Percentiles rank a stretch among this genome's conserved stretches.
These are phyloP conservation scores for Equus quagga DNA, from an alignment of 2,113 vertebrate genomes.

Conservation along the genomic window DNA sequence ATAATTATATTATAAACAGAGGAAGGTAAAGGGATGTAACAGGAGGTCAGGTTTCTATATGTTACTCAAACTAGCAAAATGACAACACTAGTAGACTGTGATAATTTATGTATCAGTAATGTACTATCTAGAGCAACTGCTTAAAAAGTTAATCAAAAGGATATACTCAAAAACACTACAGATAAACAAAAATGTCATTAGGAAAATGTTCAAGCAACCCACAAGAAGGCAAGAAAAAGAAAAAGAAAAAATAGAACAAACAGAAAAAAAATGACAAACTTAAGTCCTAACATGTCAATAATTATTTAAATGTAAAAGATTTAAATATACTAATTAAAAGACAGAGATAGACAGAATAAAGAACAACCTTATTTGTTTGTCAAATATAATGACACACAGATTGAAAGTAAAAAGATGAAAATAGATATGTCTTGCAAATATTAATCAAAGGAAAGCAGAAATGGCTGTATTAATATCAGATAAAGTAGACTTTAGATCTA, in stretches of 20 bases:
- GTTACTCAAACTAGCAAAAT: neutral
- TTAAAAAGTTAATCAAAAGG: neutral
- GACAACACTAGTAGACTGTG: neutral
- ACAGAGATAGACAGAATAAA: neutral
- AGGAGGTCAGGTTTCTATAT: neutral
- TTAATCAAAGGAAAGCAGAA: neutral
- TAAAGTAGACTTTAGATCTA: neutral
- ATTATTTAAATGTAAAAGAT: neutral
- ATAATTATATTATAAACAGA: neutral
- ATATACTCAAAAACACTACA: neutral
- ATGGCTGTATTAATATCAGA: neutral
- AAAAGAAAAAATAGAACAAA: neutral
- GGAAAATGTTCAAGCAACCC: neutral
- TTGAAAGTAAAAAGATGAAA: neutral
- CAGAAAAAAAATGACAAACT: neutral
- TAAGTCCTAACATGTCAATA: neutral
- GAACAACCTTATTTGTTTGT: neutral
- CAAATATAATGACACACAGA: neutral
- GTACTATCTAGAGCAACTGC: neutral
- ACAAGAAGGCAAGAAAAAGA: neutral
- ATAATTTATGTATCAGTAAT: neutral
- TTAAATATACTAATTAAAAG: neutral
- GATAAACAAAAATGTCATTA: neutral
- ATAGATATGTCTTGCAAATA: neutral
- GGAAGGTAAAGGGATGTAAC: neutral